Evolutionary conservation across 1,140 invertebrate genomes (phyloP), one percentile per base, ranked within the genome.

Genomic region (Pachyrhynchus sulphureomaculatus): DNA sequence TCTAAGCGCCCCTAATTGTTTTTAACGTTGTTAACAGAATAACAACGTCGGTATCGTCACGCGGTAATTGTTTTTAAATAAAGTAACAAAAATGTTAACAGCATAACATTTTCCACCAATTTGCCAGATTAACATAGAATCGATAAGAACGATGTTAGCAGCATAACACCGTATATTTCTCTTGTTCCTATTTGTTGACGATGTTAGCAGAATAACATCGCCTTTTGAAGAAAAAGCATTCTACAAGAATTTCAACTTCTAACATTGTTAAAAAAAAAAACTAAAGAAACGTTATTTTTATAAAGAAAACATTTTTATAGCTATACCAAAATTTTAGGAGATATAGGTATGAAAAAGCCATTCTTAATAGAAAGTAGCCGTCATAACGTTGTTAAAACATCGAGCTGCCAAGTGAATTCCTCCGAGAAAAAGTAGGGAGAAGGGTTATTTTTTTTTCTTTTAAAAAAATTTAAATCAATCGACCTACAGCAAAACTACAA

Each of bases 371-470:
- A 42, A n/a, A 6, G 26, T 29, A 29, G 26, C 26, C 26, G 5
- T 29, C 53, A 51, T 39, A 63, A 56, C 45, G 45, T 42, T 21
- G 42, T 56, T 57, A 57, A 33, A 47, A 48, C 6, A 12, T 37
- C 34, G 29, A 18, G 33, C 48, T 23, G 48, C 48, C 32, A 52
- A 37, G 3, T n/a, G 24, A 52, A 12, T 36, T 10, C 44, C 54
- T 57, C 18, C 39, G 17, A 26, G 42, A 36, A n/a, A 39, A 54
- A 56, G 13, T 56, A 70, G 70, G 70, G 70, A 70, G 68, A 68
- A 68, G 55, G 68, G 65, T 62, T 59, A 39, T 49, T 17, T 29
- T 26, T 29, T 29, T 29, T 29, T 54, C 5, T 41, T 21, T 65
- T 41, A 33, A 65, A 58, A 61, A 3, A 41, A 23, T 4, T 17